Evolutionary conservation across 2,797 vertebrate genomes (phyloP), one percentile per base, ranked within the genome.

Genomic region (Smutsia temminckii): DNA sequence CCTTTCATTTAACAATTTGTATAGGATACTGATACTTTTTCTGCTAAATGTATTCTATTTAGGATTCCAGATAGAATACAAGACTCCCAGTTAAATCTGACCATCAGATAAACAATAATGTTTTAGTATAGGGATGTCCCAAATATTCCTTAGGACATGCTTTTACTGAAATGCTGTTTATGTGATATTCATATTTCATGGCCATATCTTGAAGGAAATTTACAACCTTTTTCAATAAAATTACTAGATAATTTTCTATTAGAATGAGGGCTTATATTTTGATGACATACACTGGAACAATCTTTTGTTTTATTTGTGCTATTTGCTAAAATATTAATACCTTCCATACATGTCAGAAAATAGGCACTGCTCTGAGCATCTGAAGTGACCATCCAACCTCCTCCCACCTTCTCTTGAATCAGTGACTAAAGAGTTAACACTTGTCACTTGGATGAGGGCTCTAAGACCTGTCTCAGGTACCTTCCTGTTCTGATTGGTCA

Each of bases 31-130:
- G 11, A 57, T 29, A 49, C 1, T 37, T 64, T 79, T 95, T 11
- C 84, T 75, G 18, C 49, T 91, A 80, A 74, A n/a, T 91, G 5
- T 46, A 53, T 91, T 93, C 63, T 78, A 51, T 81, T 77, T 78
- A 51, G 49, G 25, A 34, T 61, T 69, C 42, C 53, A 85, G 63
- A 53, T 46, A 88, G 94, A 89, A 69, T 46, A 49, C 1, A 75
- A 32, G 12, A 74, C 12, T 97, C 49, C 32, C 21, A 63, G 49
- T 55, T 87, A 79, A 78, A 90, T 81, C 13, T 91, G 46, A 37
- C 40, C 85, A 63, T 57, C 57, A 64, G 55, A 53, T 83, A 92
- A 68, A 74, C 5, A n/a, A 83, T 64, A 68, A 93, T 66, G 8
- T 81, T 74, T 88, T 87, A 84, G 40, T 42, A 57, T 66, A 84